Conservation (phyloP, 2,888 invertebrate species). For the Melikaiella ostensackeni region DNA sequence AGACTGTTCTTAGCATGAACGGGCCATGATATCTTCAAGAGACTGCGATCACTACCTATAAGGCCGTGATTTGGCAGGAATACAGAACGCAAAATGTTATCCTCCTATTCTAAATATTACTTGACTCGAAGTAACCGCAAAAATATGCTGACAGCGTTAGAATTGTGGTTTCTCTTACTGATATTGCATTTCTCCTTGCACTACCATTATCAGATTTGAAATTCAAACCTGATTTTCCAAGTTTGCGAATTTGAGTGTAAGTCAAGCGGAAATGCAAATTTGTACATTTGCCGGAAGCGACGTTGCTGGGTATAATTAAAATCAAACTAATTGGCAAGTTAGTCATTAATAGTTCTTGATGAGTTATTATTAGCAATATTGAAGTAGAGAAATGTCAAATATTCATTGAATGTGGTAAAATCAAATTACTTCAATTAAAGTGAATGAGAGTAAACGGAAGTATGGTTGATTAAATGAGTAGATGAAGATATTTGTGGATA, state of each 20-base stretch:
- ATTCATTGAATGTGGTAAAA: too few relatives aligned
- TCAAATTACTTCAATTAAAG: too few relatives aligned
- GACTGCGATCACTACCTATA: constrained; percentile 19
- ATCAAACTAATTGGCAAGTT: too few relatives aligned
- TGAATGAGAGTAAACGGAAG: too few relatives aligned
- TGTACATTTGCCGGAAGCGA: not conserved
- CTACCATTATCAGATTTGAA: not conserved
- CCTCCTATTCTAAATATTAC: not conserved
- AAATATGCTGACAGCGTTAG: not conserved
- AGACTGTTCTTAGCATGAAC: constrained; percentile 27
- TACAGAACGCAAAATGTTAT: constrained; percentile 3
- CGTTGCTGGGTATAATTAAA: too few relatives aligned
- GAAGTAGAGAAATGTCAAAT: too few relatives aligned
- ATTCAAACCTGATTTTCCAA: not conserved
- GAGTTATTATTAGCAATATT: too few relatives aligned
- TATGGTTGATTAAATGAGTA: too few relatives aligned
- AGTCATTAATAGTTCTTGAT: too few relatives aligned
- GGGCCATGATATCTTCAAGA: constrained; percentile 4
- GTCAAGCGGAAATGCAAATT: not conserved
- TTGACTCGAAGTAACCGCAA: not conserved
- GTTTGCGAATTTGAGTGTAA: not conserved
- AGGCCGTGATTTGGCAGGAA: constrained; percentile 8
- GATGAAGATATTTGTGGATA: not conserved
- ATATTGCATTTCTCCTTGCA: not conserved
- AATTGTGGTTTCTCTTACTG: not conserved